Percentiles rank a stretch among this genome's conserved stretches.
phyloP scores from a whole-genome alignment of 2,113 vertebrate genomes.

The Boulengeromyrus knoepffleri region DNA sequence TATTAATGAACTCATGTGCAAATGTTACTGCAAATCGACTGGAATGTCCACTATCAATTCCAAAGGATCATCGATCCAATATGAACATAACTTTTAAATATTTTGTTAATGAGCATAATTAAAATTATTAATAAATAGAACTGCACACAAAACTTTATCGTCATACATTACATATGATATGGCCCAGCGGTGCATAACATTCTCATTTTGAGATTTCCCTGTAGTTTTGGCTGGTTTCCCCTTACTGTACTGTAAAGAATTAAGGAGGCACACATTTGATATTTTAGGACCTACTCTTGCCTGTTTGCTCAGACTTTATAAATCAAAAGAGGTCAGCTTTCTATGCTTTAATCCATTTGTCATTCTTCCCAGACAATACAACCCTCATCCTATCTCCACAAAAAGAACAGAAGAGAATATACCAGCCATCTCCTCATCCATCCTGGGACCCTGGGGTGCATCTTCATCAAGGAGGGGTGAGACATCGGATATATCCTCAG shows the following conservation, averaged over 20 bases:
- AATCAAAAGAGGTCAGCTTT: neutral
- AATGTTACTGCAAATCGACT: neutral
- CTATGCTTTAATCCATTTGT: neutral
- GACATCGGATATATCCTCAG: neutral
- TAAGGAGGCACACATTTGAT: neutral
- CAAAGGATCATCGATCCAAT: neutral
- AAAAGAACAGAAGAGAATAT: neutral
- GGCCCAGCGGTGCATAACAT: neutral
- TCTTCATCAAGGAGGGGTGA: neutral
- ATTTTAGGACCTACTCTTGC: neutral
- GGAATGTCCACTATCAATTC: neutral
- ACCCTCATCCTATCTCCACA: neutral
- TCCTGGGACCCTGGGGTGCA: neutral
- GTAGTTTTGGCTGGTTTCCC: neutral
- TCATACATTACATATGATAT: neutral
- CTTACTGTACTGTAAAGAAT: neutral
- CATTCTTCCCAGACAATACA: neutral
- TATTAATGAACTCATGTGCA: neutral
- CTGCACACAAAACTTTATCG: neutral
- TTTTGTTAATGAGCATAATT: neutral
- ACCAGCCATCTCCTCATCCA: slow-evolving; percentile 17
- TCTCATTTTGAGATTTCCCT: neutral
- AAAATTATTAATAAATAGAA: neutral
- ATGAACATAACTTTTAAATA: neutral
- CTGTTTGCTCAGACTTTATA: neutral